These are phyloP conservation scores for Styela plicata DNA, from an alignment of 23 tunicate genomes.

Conservation along the genomic window DNA sequence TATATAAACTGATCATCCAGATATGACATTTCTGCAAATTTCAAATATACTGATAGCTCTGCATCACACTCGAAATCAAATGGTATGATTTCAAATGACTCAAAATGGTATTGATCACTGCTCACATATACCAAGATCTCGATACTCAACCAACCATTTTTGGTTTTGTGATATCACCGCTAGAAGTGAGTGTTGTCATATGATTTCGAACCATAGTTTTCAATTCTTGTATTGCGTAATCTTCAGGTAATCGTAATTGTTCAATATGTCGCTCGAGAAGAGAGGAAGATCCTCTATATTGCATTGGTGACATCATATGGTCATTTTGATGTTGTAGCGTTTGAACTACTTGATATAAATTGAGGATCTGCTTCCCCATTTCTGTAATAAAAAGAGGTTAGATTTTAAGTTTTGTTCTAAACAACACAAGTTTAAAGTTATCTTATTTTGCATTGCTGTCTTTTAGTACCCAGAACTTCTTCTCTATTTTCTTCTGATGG, in stretches of 20 bases:
- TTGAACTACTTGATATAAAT: conserved; percentile 36
- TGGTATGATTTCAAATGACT: no score
- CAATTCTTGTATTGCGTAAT: conserved; percentile 65
- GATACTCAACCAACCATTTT: background rate
- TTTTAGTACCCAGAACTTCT: no score
- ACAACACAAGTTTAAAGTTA: background rate
- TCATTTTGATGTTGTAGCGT: conserved; percentile 22
- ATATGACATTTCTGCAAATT: no score
- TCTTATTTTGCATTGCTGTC: background rate
- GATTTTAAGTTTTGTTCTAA: background rate
- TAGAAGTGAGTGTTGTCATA: conserved; percentile 30
- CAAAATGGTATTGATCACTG: no score
- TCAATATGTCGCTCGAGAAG: conserved; percentile 28
- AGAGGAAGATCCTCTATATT: background rate
- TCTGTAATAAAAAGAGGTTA: conserved; percentile 35
- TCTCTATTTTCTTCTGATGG: no score
- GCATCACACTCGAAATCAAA: no score
- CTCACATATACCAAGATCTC: no score
- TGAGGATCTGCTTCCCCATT: conserved; percentile 50
- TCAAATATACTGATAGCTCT: no score
- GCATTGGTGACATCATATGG: background rate
- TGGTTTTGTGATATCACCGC: background rate
- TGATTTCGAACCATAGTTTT: conserved; percentile 27
- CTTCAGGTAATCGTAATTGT: conserved; percentile 48
- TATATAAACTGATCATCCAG: no score